These are phyloP conservation scores for Aurelia coerulea DNA, from an alignment of 30 jellyfish, hydroid and myxozoan species.

Conservation along the genomic window DNA sequence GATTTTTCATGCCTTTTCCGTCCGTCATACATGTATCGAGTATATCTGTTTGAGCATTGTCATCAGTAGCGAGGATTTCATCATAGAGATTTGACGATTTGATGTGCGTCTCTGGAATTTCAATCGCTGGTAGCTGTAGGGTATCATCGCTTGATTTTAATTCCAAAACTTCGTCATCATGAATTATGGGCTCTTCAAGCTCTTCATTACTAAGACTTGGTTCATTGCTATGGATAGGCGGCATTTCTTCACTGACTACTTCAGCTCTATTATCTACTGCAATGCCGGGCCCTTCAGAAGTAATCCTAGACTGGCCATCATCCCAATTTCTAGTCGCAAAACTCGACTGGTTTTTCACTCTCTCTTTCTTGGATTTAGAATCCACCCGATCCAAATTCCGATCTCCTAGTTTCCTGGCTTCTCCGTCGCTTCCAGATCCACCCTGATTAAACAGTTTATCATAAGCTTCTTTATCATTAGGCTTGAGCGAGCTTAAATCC, in stretches of 20 bases:
- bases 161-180: no score
- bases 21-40: no score
- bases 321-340: background rate
- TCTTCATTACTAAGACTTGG: background rate
- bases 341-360: background rate
- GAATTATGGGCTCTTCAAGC: no score
- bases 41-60: no score
- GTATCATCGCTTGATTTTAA: no score
- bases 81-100: no score
- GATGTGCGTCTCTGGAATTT: background rate
- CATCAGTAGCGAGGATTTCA: no score
- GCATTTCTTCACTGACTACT: no score
- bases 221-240: no score
- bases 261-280: no score
- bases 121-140: background rate
- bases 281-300: background rate
- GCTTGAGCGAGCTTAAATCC: conserved; percentile 38
- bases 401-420: background rate
- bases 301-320: background rate
- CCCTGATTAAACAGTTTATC: conserved; percentile 5
- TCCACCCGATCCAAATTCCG: background rate
- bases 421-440: background rate
- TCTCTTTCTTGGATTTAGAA: background rate
- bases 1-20: conserved; percentile 8
- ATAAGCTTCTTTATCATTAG: conserved; percentile 19